Percentiles rank a stretch among this genome's conserved stretches.
phyloP scores from a whole-genome alignment of 2,888 invertebrate species.

The Dryococelus australis region DNA sequence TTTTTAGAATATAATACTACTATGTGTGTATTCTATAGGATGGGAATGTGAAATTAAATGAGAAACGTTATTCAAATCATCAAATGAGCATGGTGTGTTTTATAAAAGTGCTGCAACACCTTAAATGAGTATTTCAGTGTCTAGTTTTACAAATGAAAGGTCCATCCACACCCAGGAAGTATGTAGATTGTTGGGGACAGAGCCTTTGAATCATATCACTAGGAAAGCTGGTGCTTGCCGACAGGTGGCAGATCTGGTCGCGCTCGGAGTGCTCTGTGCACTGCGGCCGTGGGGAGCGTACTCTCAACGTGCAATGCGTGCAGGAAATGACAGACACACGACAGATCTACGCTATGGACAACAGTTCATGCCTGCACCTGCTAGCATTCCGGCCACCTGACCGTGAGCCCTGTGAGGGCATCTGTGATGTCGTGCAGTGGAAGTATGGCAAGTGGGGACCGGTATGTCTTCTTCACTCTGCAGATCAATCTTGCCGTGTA shows the following conservation, averaged over 20 bases:
- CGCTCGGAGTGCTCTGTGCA: slow-evolving; percentile 72
- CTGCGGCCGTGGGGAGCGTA: slow-evolving; percentile 73
- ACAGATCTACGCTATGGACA: slow-evolving; percentile 53
- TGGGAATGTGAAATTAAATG: too few relatives aligned
- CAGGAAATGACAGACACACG: slow-evolving; percentile 53
- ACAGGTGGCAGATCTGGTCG: slow-evolving; percentile 65
- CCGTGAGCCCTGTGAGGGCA: slow-evolving; percentile 66
- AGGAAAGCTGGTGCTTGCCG: neutral
- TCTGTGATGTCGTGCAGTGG: slow-evolving; percentile 73
- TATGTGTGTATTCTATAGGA: too few relatives aligned
- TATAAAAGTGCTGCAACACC: too few relatives aligned
- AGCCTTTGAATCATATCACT: too few relatives aligned
- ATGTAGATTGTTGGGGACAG: too few relatives aligned
- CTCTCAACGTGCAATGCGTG: slow-evolving; percentile 68
- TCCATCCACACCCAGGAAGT: too few relatives aligned
- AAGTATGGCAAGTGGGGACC: slow-evolving; percentile 74
- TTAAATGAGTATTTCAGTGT: too few relatives aligned
- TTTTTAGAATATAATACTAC: too few relatives aligned
- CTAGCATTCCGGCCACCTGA: slow-evolving; percentile 58
- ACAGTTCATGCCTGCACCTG: slow-evolving; percentile 62
- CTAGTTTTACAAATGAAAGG: too few relatives aligned
- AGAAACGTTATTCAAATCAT: too few relatives aligned
- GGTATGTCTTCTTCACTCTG: slow-evolving; percentile 58
- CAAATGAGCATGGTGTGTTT: too few relatives aligned
- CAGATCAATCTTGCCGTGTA: neutral